Percentiles rank a stretch among this genome's conserved stretches.
Conservation (phyloP, 2,888 invertebrate genomes). For the Caenorhabditis parvicauda region DNA sequence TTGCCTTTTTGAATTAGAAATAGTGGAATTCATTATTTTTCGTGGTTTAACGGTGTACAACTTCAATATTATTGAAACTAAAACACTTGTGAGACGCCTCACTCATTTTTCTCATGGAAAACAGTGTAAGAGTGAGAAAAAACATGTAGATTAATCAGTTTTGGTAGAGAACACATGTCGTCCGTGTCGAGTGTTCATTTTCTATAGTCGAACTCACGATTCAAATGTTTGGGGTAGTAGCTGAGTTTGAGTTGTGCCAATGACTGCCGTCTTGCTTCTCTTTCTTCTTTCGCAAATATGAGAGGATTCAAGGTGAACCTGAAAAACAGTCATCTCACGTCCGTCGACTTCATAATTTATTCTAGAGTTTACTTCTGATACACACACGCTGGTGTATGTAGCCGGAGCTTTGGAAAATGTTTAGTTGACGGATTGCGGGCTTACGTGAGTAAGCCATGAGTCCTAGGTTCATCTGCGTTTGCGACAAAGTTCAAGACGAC, state of each 20-base stretch:
- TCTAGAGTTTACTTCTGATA: no score
- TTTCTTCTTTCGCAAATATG: slow-evolving; percentile 61
- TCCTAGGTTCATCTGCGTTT: no score
- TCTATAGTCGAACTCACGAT: slow-evolving; percentile 39
- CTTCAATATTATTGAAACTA: no score
- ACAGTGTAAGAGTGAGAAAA: not conserved
- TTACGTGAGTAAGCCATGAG: no score
- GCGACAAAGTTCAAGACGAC: no score
- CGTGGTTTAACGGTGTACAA: no score
- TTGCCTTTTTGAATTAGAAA: not conserved
- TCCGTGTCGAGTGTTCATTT: not conserved
- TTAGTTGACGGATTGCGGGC: no score
- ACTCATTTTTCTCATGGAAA: not conserved
- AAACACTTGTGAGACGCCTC: not conserved
- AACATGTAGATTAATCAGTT: not conserved
- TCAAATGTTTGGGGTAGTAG: slow-evolving; percentile 59
- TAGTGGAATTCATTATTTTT: no score
- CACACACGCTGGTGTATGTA: no score
- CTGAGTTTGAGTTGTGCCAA: slow-evolving; percentile 60
- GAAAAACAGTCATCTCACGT: no score
- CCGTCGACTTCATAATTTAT: no score
- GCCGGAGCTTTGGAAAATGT: no score
- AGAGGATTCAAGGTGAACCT: slow-evolving; percentile 61
- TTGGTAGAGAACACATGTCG: not conserved
- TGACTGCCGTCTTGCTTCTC: slow-evolving; percentile 59